These are phyloP conservation scores for Balanococcus diminutus DNA, from an alignment of 2,888 invertebrate species.

Conservation along the genomic window DNA sequence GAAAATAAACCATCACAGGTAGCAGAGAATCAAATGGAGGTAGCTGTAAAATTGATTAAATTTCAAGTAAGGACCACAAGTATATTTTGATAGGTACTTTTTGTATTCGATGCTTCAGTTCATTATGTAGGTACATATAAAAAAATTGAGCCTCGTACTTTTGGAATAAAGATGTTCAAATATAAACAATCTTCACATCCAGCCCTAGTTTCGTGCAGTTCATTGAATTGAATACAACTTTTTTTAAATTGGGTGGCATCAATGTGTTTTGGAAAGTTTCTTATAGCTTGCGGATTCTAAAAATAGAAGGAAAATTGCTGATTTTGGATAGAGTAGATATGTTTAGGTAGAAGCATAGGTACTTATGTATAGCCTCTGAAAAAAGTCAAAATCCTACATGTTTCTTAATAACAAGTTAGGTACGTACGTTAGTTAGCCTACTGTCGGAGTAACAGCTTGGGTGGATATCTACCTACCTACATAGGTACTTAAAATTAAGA, in stretches of 20 bases:
- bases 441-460: too few species aligned
- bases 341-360: too few species aligned
- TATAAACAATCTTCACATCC: constrained; percentile 73
- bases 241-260: not conserved
- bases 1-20: constrained; percentile 89
- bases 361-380: too few species aligned
- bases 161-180: constrained; percentile 88
- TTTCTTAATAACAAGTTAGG: too few species aligned
- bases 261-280: not conserved
- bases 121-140: not conserved
- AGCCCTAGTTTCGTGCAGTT: not conserved
- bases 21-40: not conserved
- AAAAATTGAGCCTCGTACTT: constrained; percentile 57
- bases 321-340: too few species aligned
- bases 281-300: not conserved
- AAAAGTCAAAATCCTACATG: too few species aligned
- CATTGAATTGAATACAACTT: not conserved
- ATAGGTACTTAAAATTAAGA: too few species aligned
- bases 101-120: not conserved
- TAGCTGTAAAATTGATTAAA: not conserved
- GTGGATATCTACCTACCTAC: too few species aligned
- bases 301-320: not conserved
- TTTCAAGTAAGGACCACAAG: not conserved
- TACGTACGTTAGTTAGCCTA: not conserved
- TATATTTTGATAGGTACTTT: too few species aligned